Percentiles rank a stretch among this genome's conserved stretches.
Conservation (phyloP, 2,888 invertebrate species). For the Luffia ferchaultella region DNA sequence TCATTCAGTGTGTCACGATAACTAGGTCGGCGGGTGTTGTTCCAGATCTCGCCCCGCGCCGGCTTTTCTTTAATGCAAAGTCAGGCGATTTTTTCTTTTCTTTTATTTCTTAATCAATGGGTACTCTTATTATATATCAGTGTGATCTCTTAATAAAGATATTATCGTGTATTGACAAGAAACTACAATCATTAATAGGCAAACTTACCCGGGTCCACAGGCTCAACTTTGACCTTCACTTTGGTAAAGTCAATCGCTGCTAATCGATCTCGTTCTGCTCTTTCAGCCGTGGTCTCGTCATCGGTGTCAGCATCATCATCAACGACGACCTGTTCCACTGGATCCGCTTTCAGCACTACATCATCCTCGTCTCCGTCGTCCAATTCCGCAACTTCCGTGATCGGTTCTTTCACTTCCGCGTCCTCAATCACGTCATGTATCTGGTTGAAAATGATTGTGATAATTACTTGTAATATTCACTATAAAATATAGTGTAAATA, state of each 20-base stretch:
- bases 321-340: constrained; percentile 70
- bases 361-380: constrained; percentile 71
- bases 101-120: no score
- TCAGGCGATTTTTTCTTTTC: no score
- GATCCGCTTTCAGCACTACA: constrained; percentile 73
- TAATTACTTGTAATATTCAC: no score
- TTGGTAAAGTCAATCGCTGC: constrained; percentile 37
- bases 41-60: no score
- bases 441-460: no score
- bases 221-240: constrained; percentile 76
- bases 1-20: no score
- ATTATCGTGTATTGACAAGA: no score
- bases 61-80: no score
- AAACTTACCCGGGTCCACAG: constrained; percentile 67
- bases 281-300: constrained; percentile 43
- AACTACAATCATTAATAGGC: no score
- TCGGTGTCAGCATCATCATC: constrained; percentile 72
- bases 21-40: not conserved
- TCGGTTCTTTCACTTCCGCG: not conserved
- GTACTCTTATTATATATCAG: no score
- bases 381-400: not conserved
- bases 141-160: no score
- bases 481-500: no score
- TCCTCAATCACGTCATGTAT: not conserved
- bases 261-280: constrained; percentile 32